Evolutionary conservation across 2,113 vertebrate species (phyloP).

Genomic region (Steatornis caripensis): DNA sequence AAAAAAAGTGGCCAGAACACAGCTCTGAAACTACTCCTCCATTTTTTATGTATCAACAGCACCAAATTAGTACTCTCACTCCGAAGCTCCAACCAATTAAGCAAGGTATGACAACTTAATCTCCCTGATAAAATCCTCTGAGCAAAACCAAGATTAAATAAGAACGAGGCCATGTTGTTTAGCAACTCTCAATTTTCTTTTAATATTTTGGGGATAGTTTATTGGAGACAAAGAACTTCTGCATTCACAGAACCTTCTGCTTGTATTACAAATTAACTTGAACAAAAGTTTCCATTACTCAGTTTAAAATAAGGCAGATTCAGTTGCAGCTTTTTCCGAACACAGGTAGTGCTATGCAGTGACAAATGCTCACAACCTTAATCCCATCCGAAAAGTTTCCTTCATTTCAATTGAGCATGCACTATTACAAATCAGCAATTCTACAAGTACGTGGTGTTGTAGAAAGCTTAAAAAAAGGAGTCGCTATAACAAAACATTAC

Average conservation of each 20-base stretch:
- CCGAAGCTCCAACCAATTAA: neutral
- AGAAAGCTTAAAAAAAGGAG: neutral
- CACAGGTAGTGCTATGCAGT: neutral
- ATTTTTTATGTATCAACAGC: neutral
- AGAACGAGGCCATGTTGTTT: neutral
- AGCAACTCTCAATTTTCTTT: neutral
- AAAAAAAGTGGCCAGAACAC: neutral
- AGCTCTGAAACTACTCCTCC: neutral
- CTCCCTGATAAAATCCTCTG: neutral
- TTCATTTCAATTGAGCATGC: neutral
- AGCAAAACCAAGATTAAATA: neutral
- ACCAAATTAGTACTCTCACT: neutral
- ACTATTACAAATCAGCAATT: neutral
- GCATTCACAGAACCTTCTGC: too few species aligned
- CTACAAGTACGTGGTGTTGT: neutral
- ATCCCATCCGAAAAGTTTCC: neutral
- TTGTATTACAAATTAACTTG: neutral
- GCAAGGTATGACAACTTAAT: neutral
- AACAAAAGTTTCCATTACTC: neutral
- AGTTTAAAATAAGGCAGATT: neutral
- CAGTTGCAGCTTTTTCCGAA: neutral
- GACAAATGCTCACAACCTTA: neutral
- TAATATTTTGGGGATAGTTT: neutral
- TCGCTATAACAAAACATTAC: neutral
- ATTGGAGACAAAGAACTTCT: neutral